Base-by-base conservation (phyloP, 2,797 vertebrate species). In the Alosa sapidissima region DNA sequence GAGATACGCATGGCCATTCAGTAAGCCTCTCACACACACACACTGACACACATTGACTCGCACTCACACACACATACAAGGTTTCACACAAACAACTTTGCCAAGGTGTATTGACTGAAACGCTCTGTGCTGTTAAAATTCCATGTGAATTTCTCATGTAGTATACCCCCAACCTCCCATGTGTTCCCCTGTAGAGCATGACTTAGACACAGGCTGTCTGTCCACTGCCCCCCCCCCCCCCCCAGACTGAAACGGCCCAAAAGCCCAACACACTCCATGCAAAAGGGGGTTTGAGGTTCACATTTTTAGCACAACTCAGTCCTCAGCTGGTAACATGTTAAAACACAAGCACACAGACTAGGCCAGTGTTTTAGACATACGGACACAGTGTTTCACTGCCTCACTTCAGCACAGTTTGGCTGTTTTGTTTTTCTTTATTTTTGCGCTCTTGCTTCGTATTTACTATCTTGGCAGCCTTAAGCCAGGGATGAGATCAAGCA, bases 381-480 rank as follows among this genome's bases (percentile, higher is more conserved):
- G 45, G 33, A 33, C n/a, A 45, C 72, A 78, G 41, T 75, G 36
- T 45, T 78, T 47, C 19, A 19, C 36, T 41, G 33, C 36, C 36
- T 75, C 68, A 45, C n/a, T 45, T 75, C 36, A 16, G 36, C 68
- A 36, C 65, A 41, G 68, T 75, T 75, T 41, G 36, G 33, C 19
- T 75, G 68, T 75, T 75, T 45, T 14, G 45, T 45, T 45, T 19
- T 81, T 85, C 85, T 86, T 88, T 88, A 51, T n/a, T 82, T 58
- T 72, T 33, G 9, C 65, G 10, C 68, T 78, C 41, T 9, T 47
- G 13, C 86, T 82, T 89, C 82, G 55, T 86, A 85, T 85, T 4
- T 89, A 83, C 85, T 92, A 83, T 91, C 89, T 92, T 91, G 89
- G 90, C 93, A 93, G 93, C 92, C 92, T 91, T 92, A 90, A 91